These are phyloP conservation scores for Okamejei kenojei DNA, from an alignment of 2,797 vertebrate genomes.

Conservation along the genomic window DNA sequence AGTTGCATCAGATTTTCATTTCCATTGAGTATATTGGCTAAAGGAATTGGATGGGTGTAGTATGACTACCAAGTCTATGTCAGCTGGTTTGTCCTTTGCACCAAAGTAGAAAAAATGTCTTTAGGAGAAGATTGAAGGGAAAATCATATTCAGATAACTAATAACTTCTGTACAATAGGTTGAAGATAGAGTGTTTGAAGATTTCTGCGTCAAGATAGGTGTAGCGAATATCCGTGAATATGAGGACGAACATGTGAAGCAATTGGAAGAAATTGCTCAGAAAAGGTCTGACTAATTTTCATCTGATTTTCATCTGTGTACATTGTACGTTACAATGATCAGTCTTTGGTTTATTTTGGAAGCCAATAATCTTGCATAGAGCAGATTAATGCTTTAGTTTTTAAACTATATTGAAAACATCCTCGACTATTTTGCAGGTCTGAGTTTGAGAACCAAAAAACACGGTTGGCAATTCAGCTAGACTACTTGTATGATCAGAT, in stretches of 20 bases:
- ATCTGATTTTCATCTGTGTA: not conserved
- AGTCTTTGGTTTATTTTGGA: not conserved
- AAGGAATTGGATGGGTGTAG: not conserved
- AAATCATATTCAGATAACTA: not conserved
- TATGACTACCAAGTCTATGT: not conserved
- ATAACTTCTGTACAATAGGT: slow-evolving; percentile 55
- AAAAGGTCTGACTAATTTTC: slow-evolving; percentile 63
- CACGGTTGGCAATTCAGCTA: slow-evolving; percentile 64
- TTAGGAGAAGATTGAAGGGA: not conserved
- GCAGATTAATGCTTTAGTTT: not conserved
- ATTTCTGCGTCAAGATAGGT: slow-evolving; percentile 83
- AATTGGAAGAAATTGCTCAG: slow-evolving; percentile 73
- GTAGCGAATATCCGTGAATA: slow-evolving; percentile 80
- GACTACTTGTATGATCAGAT: slow-evolving; percentile 70
- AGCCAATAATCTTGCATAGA: not conserved
- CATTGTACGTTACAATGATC: not conserved
- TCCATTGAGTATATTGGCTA: not conserved
- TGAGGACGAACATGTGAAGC: slow-evolving; percentile 71
- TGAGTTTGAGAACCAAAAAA: slow-evolving; percentile 80
- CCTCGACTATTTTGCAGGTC: slow-evolving; percentile 56
- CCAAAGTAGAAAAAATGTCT: not conserved
- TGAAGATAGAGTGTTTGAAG: slow-evolving; percentile 76
- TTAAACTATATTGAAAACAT: not conserved
- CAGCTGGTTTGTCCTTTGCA: not conserved
- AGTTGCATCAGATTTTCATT: not conserved